Evolutionary conservation across 2,888 invertebrate species (phyloP).

Genomic region (Eilema caniola): DNA sequence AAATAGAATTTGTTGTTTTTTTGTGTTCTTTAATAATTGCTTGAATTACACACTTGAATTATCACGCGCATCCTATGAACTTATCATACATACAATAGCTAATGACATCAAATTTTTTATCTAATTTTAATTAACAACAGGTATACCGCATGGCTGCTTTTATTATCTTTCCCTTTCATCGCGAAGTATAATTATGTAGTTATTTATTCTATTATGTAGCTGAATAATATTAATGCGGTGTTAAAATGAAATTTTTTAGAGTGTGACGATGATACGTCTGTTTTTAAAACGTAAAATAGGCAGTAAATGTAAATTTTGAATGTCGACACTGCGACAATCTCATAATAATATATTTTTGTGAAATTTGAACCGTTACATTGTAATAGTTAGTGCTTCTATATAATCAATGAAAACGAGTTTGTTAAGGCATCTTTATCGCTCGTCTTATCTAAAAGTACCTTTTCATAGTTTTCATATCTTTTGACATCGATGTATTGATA

Average conservation of each 20-base stretch:
- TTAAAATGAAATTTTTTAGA: conserved; percentile 31
- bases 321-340: conserved; percentile 1
- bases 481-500: neutral
- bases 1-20: too few relatives aligned
- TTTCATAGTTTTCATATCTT: conserved; percentile 8
- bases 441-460: conserved; percentile 2
- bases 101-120: neutral
- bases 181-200: neutral
- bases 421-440: conserved; percentile 9
- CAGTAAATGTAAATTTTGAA: neutral
- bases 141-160: neutral
- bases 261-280: conserved; percentile 9
- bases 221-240: neutral
- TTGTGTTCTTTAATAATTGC: neutral
- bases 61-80: neutral
- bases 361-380: neutral
- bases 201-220: neutral
- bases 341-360: neutral
- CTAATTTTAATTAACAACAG: neutral
- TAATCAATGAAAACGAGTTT: conserved; percentile 1
- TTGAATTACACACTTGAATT: neutral
- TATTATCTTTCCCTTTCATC: conserved; percentile 2
- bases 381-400: conserved; percentile 6
- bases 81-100: too few relatives aligned
- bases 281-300: conserved; percentile 1